Conservation (phyloP, 2,113 vertebrate genomes). For the Petroica traversi region DNA sequence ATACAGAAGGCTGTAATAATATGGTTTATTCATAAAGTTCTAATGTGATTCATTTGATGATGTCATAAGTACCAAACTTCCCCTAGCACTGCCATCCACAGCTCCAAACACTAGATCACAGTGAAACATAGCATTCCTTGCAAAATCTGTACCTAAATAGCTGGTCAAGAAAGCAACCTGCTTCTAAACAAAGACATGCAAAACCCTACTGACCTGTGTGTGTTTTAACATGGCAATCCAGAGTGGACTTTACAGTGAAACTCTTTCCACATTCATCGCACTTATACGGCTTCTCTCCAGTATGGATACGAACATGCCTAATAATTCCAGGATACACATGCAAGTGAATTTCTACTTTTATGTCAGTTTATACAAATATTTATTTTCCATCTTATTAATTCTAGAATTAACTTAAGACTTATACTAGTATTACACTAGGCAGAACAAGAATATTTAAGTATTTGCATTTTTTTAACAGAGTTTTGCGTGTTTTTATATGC, state of each 20-base stretch:
- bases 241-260: slow-evolving; percentile 94
- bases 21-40: background rate
- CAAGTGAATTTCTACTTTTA: background rate
- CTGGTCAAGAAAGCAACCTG: background rate
- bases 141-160: background rate
- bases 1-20: background rate
- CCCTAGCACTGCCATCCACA: background rate
- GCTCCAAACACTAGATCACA: background rate
- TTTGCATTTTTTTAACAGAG: background rate
- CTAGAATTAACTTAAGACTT: background rate
- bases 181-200: background rate
- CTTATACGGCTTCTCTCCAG: slow-evolving; percentile 88
- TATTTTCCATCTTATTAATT: background rate
- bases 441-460: background rate
- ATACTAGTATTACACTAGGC: background rate
- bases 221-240: slow-evolving; percentile 91
- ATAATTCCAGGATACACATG: background rate
- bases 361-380: background rate
- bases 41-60: background rate
- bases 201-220: slow-evolving; percentile 82
- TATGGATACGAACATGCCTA: slow-evolving; percentile 92
- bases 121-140: background rate
- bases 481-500: background rate
- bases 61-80: background rate
- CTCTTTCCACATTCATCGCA: slow-evolving; percentile 92